Base-by-base conservation (phyloP, 2,888 invertebrate species). In the Chrysotoxum bicinctum region DNA sequence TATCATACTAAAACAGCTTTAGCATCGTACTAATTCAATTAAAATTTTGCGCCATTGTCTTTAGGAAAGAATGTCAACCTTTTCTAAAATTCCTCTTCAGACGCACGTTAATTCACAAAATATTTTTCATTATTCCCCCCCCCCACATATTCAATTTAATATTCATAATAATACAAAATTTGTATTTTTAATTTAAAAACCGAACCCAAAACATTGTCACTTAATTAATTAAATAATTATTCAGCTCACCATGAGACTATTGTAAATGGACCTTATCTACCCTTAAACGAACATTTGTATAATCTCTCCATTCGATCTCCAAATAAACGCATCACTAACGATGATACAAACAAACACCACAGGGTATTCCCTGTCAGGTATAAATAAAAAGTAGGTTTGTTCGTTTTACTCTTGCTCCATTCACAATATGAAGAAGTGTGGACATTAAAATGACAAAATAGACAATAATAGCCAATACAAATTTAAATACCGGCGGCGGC, bases 391-490 rank as follows among this genome's bases (percentile, higher is more conserved):
- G n/a, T n/a, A n/a, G n/a, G n/a, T 19, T 45, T 45, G 19, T 45
- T 23, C 14, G 7, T 16, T 40, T 26, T n/a, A 0, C 37, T 70
- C 10, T 14, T 10, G 10, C 32, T 35, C 48, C 40, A 58, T 32
- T 72, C 73, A 43, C 64, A 32, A 30, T 23, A 12, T 35, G n/a
- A 9, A n/a, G 32, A 32, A 26, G 64, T 48, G 45, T 23, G 48
- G 19, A 69, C 62, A 64, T 74, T 64, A 66, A 70, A 75, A 70
- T 75, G 66, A 75, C 52, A 66, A 66, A 75, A 72, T 62, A 66
- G 52, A 48, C 82, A 77, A 54, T 32, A 70, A 76, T 54, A 66
- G 30, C 32, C 82, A 69, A 54, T 26, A 58, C 70, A 79, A 69
- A 79, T 79, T 70, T 56, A 19, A 26, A 40, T 62, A 6, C 23